These are phyloP conservation scores for Seira sanloemensis DNA, from an alignment of 2,888 invertebrate genomes.

Conservation along the genomic window DNA sequence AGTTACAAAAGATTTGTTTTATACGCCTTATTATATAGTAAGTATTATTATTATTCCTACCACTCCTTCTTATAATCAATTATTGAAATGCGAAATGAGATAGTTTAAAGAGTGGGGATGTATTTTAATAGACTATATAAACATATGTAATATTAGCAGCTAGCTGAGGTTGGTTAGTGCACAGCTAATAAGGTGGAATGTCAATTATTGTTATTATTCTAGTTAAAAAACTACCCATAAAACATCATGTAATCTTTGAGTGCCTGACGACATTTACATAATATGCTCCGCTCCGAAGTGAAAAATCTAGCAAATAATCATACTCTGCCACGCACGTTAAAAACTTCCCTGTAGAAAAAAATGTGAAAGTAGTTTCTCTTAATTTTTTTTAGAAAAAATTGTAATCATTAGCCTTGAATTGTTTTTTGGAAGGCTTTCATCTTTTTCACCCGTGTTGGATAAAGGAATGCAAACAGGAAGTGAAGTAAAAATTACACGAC, in stretches of 20 bases:
- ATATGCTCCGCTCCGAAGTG: not conserved
- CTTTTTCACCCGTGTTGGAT: not conserved
- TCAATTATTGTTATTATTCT: not conserved
- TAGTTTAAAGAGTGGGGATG: not conserved
- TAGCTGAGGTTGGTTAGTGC: conserved; percentile 6
- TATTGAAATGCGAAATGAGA: not conserved
- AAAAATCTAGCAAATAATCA: not conserved
- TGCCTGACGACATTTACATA: too few species aligned
- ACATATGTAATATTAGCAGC: conserved; percentile 1
- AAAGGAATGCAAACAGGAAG: not conserved
- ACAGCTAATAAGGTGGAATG: conserved; percentile 5
- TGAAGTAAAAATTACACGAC: not conserved
- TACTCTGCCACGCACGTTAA: not conserved
- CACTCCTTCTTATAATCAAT: not conserved
- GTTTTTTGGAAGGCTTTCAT: conserved; percentile 10
- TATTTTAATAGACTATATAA: not conserved
- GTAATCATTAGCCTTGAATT: not conserved
- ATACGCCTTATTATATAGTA: not conserved
- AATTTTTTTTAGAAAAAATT: not conserved
- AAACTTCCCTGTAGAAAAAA: not conserved
- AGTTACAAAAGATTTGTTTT: too few species aligned
- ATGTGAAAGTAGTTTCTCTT: not conserved
- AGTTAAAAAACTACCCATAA: not conserved
- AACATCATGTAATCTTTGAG: too few species aligned
- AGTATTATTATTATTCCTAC: conserved; percentile 19